Conservation (phyloP, 2,888 invertebrate species). For the Nomada hirtipes region DNA sequence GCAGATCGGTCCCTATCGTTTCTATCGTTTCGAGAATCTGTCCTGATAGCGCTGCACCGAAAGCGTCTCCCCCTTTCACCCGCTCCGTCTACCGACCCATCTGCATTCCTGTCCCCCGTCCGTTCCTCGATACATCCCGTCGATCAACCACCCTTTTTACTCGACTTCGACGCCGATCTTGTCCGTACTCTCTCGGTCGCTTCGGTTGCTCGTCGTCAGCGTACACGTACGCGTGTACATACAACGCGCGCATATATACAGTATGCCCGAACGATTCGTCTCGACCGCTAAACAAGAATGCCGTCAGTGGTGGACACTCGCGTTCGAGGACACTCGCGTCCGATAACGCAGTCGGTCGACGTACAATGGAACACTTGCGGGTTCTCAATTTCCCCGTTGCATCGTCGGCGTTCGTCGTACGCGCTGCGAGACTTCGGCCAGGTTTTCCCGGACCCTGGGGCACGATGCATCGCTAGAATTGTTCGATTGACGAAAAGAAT, state of each 20-base stretch:
- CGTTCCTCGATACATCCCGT: not conserved
- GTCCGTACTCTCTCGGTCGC: not conserved
- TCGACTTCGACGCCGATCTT: not conserved
- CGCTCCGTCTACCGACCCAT: too few relatives aligned
- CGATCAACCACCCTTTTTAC: too few relatives aligned
- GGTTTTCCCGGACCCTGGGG: too few relatives aligned
- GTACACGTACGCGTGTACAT: too few relatives aligned
- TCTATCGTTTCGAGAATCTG: not conserved
- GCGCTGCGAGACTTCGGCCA: not conserved
- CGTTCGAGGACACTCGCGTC: slow-evolving; percentile 11
- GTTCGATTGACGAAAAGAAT: not conserved
- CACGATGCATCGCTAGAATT: not conserved
- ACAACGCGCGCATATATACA: too few relatives aligned
- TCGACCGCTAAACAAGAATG: not conserved
- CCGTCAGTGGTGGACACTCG: slow-evolving; percentile 6
- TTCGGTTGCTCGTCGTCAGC: too few relatives aligned
- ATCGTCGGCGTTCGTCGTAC: too few relatives aligned
- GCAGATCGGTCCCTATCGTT: slow-evolving; percentile 16
- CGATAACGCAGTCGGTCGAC: not conserved
- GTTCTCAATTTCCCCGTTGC: not conserved
- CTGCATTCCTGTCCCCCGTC: too few relatives aligned
- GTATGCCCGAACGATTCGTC: not conserved
- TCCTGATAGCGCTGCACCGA: too few relatives aligned
- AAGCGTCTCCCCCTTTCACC: not conserved
- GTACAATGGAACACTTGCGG: not conserved